Evolutionary conservation across 1,140 invertebrate species (phyloP).

Genomic region (Zaprionus inermis): DNA sequence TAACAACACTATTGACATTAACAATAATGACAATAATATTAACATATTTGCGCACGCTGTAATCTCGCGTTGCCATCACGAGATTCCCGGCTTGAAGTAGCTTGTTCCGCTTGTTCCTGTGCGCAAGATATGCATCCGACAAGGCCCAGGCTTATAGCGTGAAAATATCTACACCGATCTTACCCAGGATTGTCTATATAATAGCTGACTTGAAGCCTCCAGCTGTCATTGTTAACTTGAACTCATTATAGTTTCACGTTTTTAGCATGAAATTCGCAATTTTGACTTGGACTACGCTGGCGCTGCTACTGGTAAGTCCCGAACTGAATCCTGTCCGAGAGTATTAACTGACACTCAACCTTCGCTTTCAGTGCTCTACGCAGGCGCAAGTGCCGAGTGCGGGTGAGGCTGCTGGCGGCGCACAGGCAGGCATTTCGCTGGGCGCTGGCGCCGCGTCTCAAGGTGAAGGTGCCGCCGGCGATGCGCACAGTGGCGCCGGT

Average conservation of each 20-base stretch:
- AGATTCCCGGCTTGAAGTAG: background rate
- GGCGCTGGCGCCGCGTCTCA: conserved; percentile 32
- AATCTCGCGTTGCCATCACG: conserved; percentile 5
- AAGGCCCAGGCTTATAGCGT: background rate
- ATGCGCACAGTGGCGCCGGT: conserved; percentile 37
- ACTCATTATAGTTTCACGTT: background rate
- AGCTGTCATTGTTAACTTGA: background rate
- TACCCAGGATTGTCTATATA: conserved; percentile 28
- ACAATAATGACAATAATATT: conserved; percentile 29
- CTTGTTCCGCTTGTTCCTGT: background rate
- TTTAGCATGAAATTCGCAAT: conserved; percentile 42
- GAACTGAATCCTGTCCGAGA: background rate
- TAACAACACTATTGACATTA: conserved; percentile 20
- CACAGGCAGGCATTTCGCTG: conserved; percentile 39
- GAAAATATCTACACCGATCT: background rate
- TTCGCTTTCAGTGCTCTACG: conserved; percentile 20
- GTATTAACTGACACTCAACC: too few species aligned
- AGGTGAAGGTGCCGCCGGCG: conserved; percentile 28
- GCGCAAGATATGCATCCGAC: conserved; percentile 9
- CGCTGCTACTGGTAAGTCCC: conserved; percentile 44
- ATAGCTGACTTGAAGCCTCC: background rate
- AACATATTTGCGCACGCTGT: conserved; percentile 36
- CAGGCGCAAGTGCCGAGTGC: conserved; percentile 34
- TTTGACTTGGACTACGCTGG: conserved; percentile 22
- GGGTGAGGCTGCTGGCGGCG: conserved; percentile 33